These are phyloP conservation scores for Crenuchus spilurus DNA, from an alignment of 2,797 vertebrate species.

Conservation along the genomic window DNA sequence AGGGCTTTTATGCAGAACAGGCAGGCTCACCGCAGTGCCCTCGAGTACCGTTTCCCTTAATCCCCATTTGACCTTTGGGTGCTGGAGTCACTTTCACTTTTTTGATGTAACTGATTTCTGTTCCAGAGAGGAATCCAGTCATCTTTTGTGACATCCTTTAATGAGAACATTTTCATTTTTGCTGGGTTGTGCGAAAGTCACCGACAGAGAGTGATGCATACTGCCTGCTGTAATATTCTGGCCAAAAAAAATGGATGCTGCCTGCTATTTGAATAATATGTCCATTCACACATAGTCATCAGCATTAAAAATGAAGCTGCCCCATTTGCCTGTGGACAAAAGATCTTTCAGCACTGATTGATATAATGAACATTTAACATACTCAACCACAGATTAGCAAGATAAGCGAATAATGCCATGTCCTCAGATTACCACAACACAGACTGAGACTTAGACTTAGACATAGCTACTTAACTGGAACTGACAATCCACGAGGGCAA, in stretches of 20 bases:
- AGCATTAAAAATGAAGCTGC: conserved; percentile 24
- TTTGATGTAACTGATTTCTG: conserved; percentile 64
- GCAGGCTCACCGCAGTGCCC: conserved; percentile 70
- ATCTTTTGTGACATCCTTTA: conserved; percentile 17
- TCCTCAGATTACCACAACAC: not conserved
- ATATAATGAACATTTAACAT: conserved; percentile 6
- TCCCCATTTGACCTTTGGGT: conserved; percentile 78
- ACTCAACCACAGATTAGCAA: conserved; percentile 1
- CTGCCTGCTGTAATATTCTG: conserved; percentile 14
- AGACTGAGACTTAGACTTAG: not conserved
- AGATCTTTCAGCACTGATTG: conserved; percentile 7
- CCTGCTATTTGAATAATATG: conserved; percentile 19
- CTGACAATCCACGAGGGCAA: not conserved
- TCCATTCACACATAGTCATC: conserved; percentile 6
- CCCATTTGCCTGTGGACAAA: conserved; percentile 24
- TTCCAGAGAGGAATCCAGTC: conserved; percentile 14
- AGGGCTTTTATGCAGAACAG: conserved; percentile 74
- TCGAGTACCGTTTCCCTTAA: conserved; percentile 76
- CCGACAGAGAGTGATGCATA: conserved; percentile 11
- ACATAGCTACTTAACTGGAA: not conserved
- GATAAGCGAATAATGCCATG: not conserved
- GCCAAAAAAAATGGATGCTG: conserved; percentile 12
- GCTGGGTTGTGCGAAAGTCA: not conserved
- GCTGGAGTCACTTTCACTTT: conserved; percentile 66
- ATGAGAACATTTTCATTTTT: not conserved